These are phyloP conservation scores for Tromatobia lineatoria DNA, from an alignment of 2,888 invertebrate species.

Conservation along the genomic window DNA sequence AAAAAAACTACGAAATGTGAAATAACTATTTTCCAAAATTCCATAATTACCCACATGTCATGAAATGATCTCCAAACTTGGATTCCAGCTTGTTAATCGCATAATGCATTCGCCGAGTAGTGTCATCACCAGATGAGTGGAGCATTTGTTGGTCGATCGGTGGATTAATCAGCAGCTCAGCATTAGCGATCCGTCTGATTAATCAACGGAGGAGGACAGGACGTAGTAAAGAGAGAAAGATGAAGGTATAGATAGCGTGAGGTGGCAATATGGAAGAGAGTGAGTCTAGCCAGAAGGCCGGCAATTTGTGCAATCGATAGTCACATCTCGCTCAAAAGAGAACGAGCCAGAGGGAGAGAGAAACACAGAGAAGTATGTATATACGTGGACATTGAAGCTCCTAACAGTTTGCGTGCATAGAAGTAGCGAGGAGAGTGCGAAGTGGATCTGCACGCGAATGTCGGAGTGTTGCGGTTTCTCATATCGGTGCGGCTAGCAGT, in stretches of 20 bases:
- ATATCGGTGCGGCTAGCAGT: conserved; percentile 59
- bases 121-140: background rate
- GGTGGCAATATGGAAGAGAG: conserved; percentile 25
- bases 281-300: conserved; percentile 40
- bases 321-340: conserved; percentile 36
- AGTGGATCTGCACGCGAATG: conserved; percentile 65
- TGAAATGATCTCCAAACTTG: background rate
- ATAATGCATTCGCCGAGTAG: background rate
- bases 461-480: conserved; percentile 65
- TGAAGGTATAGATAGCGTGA: conserved; percentile 6
- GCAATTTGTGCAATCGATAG: conserved; percentile 63
- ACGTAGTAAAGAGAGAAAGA: conserved; percentile 6
- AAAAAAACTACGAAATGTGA: background rate
- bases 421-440: conserved; percentile 46
- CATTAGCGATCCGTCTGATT: conserved; percentile 24
- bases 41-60: background rate
- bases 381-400: conserved; percentile 8
- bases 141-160: conserved; percentile 9
- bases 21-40: background rate
- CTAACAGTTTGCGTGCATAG: conserved; percentile 8
- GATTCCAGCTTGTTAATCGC: background rate
- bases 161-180: conserved; percentile 26
- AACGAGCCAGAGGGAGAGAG: background rate
- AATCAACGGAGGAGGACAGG: conserved; percentile 9
- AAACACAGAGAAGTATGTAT: background rate